Conservation (phyloP, 2,113 vertebrate genomes). For the Erpornis zantholeuca region DNA sequence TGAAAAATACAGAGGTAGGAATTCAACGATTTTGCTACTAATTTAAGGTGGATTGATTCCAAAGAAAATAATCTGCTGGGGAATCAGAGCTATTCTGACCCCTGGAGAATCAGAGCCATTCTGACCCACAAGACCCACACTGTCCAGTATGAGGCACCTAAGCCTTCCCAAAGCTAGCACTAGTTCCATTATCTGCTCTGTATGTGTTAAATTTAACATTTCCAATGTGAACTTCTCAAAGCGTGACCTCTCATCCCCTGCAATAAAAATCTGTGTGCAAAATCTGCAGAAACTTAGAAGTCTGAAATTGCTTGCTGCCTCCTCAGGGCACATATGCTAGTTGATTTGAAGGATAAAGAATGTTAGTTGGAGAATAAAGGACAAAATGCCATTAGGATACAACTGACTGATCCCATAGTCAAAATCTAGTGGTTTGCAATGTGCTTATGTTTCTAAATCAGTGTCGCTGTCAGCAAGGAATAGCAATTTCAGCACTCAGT, state of each 20-base stretch:
- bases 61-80: constrained; percentile 36
- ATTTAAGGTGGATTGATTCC: not conserved
- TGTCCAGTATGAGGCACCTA: not conserved
- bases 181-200: not conserved
- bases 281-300: not conserved
- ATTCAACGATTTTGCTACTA: not conserved
- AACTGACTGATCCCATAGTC: not conserved
- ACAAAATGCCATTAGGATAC: not conserved
- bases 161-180: not conserved
- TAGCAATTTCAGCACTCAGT: not conserved
- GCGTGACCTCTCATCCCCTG: not conserved
- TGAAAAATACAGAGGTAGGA: not conserved
- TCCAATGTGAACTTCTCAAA: constrained; percentile 22
- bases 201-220: constrained; percentile 10
- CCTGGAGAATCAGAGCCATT: constrained; percentile 15
- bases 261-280: constrained; percentile 10
- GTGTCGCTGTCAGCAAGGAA: not conserved
- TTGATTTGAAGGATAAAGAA: not conserved
- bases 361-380: not conserved
- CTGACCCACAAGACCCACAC: not conserved
- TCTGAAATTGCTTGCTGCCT: not conserved
- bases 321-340: not conserved
- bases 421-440: not conserved
- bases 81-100: not conserved
- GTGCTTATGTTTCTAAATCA: constrained; percentile 12